Evolutionary conservation across 1,140 invertebrate species (phyloP).

Genomic region (Leucophenga varia): DNA sequence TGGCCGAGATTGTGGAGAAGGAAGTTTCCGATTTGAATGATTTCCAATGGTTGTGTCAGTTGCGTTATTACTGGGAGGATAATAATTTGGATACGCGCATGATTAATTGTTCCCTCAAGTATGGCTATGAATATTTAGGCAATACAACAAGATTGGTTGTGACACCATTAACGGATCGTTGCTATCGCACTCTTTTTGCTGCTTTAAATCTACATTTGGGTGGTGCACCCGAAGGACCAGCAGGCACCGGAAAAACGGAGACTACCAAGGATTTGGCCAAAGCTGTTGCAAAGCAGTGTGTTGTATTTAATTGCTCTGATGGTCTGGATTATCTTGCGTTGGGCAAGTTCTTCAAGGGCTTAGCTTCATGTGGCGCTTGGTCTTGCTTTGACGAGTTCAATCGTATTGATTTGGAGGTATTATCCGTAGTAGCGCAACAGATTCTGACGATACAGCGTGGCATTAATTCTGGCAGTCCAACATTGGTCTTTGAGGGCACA

Average conservation of each 20-base stretch:
- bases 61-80: constrained; percentile 95
- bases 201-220: constrained; percentile 82
- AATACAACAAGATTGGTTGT: constrained; percentile 86
- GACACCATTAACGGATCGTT: constrained; percentile 88
- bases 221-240: constrained; percentile 92
- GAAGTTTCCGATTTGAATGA: constrained; percentile 73
- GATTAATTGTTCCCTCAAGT: constrained; percentile 87
- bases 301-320: constrained; percentile 95
- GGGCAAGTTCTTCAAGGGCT: constrained; percentile 96
- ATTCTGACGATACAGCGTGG: constrained; percentile 78
- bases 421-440: constrained; percentile 91
- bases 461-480: constrained; percentile 74
- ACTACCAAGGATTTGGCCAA: constrained; percentile 96
- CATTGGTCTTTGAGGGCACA: constrained; percentile 87
- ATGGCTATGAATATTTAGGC: constrained; percentile 95
- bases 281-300: constrained; percentile 93
- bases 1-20: constrained; percentile 70
- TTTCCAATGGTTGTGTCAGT: constrained; percentile 88
- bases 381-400: constrained; percentile 97
- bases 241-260: constrained; percentile 95
- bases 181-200: constrained; percentile 90
- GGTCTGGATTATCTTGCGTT: constrained; percentile 90
- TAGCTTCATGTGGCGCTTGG: constrained; percentile 94
- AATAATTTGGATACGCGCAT: constrained; percentile 75
- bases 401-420: constrained; percentile 79